Conservation (phyloP, 2,113 vertebrate genomes). For the Pontoporia blainvillei region DNA sequence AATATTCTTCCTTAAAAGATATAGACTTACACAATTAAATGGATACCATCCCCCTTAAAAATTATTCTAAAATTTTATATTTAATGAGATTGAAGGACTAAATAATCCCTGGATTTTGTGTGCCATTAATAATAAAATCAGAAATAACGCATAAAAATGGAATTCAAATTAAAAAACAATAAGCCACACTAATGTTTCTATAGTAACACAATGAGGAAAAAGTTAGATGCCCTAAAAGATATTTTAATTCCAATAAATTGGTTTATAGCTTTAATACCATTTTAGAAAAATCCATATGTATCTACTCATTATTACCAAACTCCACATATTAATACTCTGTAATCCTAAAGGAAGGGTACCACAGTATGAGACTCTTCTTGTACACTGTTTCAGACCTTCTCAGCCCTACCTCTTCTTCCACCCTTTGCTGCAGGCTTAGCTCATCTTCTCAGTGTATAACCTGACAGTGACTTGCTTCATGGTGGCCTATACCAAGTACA, state of each 20-base stretch:
- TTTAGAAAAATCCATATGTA: neutral
- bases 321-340: neutral
- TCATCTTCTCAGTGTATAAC: neutral
- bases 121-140: constrained; percentile 55
- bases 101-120: constrained; percentile 26
- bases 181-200: constrained; percentile 53
- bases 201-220: constrained; percentile 49
- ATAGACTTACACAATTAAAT: neutral
- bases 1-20: neutral
- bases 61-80: constrained; percentile 25
- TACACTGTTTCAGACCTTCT: neutral
- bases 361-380: neutral
- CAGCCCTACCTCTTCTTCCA: neutral
- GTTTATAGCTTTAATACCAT: constrained; percentile 3
- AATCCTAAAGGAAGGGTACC: neutral
- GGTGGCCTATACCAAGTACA: neutral
- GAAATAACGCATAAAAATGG: constrained; percentile 39
- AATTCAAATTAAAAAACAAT: constrained; percentile 37
- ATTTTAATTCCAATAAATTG: constrained; percentile 3
- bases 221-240: constrained; percentile 15
- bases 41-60: neutral
- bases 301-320: neutral
- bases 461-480: neutral
- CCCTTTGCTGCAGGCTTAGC: neutral
- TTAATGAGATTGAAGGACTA: neutral